Conservation (phyloP, 2,113 vertebrate species). For the Neolamprologus caudopunctatus region DNA sequence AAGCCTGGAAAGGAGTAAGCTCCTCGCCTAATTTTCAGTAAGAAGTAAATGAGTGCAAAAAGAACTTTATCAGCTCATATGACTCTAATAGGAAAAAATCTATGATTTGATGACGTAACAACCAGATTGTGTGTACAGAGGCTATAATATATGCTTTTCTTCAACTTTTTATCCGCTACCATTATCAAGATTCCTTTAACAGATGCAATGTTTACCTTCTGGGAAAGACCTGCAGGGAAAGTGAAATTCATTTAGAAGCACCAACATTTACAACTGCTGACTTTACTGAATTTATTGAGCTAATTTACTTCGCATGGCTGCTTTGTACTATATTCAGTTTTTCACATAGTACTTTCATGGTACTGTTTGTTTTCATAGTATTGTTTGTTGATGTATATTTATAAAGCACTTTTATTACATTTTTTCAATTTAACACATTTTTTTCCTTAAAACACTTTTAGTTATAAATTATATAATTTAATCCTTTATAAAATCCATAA, state of each 20-base stretch:
- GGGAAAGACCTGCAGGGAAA: background rate
- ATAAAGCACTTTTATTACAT: background rate
- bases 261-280: background rate
- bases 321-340: background rate
- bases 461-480: background rate
- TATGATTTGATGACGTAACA: background rate
- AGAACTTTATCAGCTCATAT: background rate
- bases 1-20: background rate
- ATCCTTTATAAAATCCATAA: background rate
- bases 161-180: background rate
- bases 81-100: background rate
- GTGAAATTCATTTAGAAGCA: background rate
- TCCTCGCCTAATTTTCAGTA: background rate
- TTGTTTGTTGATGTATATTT: background rate
- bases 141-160: background rate
- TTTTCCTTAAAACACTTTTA: background rate
- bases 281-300: background rate
- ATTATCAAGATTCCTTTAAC: background rate
- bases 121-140: background rate
- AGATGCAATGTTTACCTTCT: background rate
- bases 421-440: background rate
- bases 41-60: background rate
- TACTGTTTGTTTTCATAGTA: background rate
- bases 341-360: background rate
- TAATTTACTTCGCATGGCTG: background rate